Conservation (phyloP, 2,113 vertebrate species). For the Eclectus roratus region DNA sequence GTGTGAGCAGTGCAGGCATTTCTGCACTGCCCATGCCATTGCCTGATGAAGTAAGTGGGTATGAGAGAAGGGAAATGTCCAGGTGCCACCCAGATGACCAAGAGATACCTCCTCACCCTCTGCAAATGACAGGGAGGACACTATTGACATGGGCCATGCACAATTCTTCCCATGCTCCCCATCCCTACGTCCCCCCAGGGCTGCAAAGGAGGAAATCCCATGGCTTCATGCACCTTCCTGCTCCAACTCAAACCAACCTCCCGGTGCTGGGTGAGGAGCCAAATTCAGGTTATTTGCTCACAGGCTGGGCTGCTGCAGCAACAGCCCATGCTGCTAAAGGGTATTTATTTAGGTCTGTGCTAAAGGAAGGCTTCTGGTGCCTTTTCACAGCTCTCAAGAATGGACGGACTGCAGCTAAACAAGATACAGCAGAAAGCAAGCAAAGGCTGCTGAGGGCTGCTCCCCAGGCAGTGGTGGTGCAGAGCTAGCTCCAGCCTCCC, state of each 20-base stretch:
- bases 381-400: background rate
- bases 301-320: background rate
- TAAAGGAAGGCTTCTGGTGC: background rate
- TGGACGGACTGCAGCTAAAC: background rate
- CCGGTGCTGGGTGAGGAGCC: background rate
- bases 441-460: background rate
- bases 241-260: background rate
- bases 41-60: background rate
- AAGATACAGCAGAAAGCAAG: constrained; percentile 32
- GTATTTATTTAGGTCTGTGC: background rate
- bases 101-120: background rate
- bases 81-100: background rate
- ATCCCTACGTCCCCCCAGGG: no score
- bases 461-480: background rate
- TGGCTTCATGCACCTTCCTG: background rate
- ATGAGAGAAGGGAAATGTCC: background rate
- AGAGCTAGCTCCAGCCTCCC: constrained; percentile 1
- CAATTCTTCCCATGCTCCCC: background rate
- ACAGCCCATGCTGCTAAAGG: background rate
- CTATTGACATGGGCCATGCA: rapidly evolving
- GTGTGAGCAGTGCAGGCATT: background rate
- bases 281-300: background rate
- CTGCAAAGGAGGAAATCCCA: background rate
- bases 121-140: background rate
- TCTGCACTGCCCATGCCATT: background rate